phyloP scores from a whole-genome alignment of 2,797 vertebrate species.

The Caiman crocodilus region DNA sequence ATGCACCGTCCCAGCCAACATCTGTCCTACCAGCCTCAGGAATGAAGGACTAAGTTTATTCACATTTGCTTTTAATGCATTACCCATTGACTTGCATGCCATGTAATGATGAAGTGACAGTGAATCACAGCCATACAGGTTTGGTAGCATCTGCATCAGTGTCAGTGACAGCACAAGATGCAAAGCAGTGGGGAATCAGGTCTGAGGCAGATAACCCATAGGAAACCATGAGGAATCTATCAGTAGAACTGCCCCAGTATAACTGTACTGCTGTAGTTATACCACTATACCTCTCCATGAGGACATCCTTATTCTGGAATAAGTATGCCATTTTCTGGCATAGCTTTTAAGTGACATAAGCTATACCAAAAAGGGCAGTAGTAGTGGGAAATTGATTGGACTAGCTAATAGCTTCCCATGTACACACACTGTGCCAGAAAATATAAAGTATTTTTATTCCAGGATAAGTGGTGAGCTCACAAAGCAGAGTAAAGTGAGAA shows the following conservation, averaged over 20 bases:
- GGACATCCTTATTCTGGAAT: not conserved
- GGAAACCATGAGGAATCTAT: not conserved
- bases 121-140: not conserved
- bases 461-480: not conserved
- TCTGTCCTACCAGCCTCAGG: not conserved
- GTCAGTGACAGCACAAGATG: not conserved
- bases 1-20: not conserved
- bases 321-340: not conserved
- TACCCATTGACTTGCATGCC: not conserved
- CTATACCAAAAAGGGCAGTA: not conserved
- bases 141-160: not conserved
- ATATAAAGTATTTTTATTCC: not conserved
- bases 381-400: not conserved
- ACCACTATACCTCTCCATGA: not conserved
- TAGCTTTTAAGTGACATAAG: not conserved
- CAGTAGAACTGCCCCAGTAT: not conserved
- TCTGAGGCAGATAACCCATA: rapidly evolving
- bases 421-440: no score
- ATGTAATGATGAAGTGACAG: not conserved
- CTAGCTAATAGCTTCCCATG: not conserved
- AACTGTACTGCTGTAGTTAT: rapidly evolving
- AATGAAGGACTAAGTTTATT: not conserved
- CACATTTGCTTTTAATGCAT: not conserved
- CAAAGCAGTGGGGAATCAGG: not conserved
- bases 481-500: not conserved